A percentile compares a stretch with the other conserved stretches of the same genome.
Conservation (phyloP, 2,888 invertebrate genomes). For the Thysanoteuthis rhombus region DNA sequence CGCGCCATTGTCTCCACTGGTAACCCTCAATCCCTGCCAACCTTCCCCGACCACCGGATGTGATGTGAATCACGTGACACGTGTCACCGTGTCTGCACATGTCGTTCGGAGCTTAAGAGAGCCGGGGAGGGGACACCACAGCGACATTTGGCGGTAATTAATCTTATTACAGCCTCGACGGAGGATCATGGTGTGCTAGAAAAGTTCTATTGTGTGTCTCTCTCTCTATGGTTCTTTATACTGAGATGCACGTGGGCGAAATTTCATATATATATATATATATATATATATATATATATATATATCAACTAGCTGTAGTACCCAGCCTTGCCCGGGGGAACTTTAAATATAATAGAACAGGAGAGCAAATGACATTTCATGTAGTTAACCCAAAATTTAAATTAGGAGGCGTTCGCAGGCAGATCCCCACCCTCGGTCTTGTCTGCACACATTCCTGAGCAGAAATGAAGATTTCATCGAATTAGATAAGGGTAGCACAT, state of each 20-base stretch:
- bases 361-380: no score
- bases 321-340: no score
- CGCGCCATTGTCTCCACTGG: not conserved
- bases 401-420: no score
- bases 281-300: not conserved
- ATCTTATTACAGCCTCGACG: not conserved
- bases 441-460: no score
- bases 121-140: not conserved
- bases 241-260: not conserved
- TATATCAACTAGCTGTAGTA: no score
- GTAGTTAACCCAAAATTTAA: no score
- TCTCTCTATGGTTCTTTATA: not conserved
- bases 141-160: not conserved
- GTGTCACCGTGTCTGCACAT: not conserved
- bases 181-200: not conserved
- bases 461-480: no score
- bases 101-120: not conserved
- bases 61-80: slow-evolving; percentile 12
- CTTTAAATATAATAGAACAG: no score
- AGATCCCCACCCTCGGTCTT: no score
- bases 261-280: not conserved
- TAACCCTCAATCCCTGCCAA: not conserved
- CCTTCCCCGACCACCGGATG: not conserved
- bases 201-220: not conserved
- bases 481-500: no score